Conservation (phyloP, 2,797 vertebrate genomes). For the Adelosebastes latens region DNA sequence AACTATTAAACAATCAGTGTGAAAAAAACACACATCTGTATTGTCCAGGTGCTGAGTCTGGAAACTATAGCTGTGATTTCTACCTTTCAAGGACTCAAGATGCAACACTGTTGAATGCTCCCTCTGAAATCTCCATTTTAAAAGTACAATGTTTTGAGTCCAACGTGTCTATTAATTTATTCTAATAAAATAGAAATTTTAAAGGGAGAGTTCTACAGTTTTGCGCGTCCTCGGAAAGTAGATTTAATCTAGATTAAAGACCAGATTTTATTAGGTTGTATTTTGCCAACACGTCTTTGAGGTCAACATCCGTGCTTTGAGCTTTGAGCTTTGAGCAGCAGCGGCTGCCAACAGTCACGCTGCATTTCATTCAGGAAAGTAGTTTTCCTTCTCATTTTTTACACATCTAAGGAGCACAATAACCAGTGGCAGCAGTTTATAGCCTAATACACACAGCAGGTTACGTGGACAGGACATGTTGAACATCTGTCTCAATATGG, state of each 20-base stretch:
- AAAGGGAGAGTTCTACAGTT: background rate
- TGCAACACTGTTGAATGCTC: background rate
- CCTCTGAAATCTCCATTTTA: background rate
- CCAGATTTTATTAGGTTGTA: background rate
- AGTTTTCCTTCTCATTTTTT: background rate
- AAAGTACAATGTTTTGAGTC: background rate
- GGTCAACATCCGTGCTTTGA: background rate
- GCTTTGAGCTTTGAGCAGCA: background rate
- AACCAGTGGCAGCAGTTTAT: background rate
- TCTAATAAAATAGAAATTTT: background rate
- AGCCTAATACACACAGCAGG: background rate
- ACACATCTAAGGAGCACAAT: background rate
- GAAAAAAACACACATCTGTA: background rate
- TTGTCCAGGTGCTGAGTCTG: background rate
- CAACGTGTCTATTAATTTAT: background rate
- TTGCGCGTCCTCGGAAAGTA: background rate
- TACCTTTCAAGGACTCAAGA: background rate
- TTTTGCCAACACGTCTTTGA: background rate
- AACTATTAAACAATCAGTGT: background rate
- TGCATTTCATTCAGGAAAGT: background rate
- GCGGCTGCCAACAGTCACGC: background rate
- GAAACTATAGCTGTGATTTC: background rate
- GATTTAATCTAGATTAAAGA: background rate
- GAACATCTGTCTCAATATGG: slow-evolving; percentile 44
- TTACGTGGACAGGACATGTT: slow-evolving; percentile 10